Base-by-base conservation (phyloP, 2,113 vertebrate genomes). In the Cyanoramphus novaezelandiae region DNA sequence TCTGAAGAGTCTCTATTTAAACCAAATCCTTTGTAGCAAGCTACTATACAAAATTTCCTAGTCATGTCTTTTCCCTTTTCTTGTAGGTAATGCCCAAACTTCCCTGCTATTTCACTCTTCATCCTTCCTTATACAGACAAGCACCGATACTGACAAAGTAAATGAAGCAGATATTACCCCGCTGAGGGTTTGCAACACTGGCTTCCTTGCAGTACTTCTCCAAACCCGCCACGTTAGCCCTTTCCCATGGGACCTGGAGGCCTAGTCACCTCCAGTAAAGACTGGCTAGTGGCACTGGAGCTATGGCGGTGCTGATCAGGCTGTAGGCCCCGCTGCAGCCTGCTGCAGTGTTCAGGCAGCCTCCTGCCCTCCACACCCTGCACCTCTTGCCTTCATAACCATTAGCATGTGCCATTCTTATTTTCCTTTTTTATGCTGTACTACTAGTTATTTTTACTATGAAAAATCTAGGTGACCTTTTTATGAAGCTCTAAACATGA, bases 321-420 rank as follows among this genome's bases (percentile, higher is more conserved):
- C 33, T 59, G 33, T 59, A 33, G 57, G 57, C 57, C 57, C n/a
- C n/a, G 35, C 52, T 67, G 44, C 11, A 7, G 39, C 33, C 3
- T 2, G 31, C 67, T 4, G 2, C 0, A 10, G 33, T 2, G 57
- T 35, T 33, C 33, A n/a, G 33, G 57, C n/a, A 59, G 57, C 33
- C 33, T 59, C 55, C 33, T 23, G 55, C 33, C 33, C 55, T 23
- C 2, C 1, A 9, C 20, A n/a, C 55, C 55, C 57, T 59, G 57
- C 57, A 59, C 57, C 20, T 59, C 57, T 59, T 35, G 57, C 57
- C 33, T 55, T 49, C 41, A 35, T 12, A 70, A 49, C 27, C 13
- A 28, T 37, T 43, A 67, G 24, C 31, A 27, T 14, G 39, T 20
- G 11, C 27, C 68, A 11, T 14, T 43, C 11, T 46, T 62, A 39